Conservation (phyloP, 2,888 invertebrate genomes). For the Leptopilina drosophilae region DNA sequence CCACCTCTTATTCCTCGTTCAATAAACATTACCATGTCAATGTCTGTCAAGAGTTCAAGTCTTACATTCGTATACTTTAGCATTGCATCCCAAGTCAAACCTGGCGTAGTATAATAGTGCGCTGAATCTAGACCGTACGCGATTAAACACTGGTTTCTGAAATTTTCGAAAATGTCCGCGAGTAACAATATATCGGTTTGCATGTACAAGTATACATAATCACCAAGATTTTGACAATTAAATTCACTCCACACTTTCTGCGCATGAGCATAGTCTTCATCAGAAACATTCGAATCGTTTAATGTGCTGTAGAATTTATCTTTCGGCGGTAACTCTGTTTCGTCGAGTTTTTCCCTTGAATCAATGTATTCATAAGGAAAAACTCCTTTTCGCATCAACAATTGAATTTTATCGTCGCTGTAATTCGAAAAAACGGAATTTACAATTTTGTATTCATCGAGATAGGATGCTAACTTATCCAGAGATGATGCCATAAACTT, state of each 20-base stretch:
- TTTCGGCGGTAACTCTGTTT: not conserved
- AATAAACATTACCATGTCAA: slow-evolving; percentile 23
- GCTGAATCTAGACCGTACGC: slow-evolving; percentile 43
- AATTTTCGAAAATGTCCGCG: slow-evolving; percentile 49
- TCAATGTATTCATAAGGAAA: slow-evolving; percentile 13
- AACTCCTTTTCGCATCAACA: slow-evolving; percentile 1
- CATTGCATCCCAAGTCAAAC: slow-evolving; percentile 51
- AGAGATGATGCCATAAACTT: too few species aligned
- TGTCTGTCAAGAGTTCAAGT: slow-evolving; percentile 17
- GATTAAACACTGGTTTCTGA: slow-evolving; percentile 47
- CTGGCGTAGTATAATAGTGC: slow-evolving; percentile 48
- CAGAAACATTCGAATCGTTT: not conserved
- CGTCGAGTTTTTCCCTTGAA: slow-evolving; percentile 8
- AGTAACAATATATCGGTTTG: not conserved
- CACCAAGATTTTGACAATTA: slow-evolving; percentile 13
- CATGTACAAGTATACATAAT: not conserved
- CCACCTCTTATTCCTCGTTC: slow-evolving; percentile 16
- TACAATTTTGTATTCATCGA: not conserved
- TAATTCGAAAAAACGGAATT: not conserved
- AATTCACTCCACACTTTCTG: not conserved
- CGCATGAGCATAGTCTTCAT: not conserved
- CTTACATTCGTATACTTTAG: slow-evolving; percentile 49
- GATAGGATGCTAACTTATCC: slow-evolving; percentile 1
- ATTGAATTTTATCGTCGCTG: not conserved
- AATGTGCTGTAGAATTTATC: slow-evolving; percentile 10